Percentiles rank a stretch among this genome's conserved stretches.
Evolutionary conservation across 2,797 vertebrate genomes (phyloP).

Genomic region (Sciaenops ocellatus): DNA sequence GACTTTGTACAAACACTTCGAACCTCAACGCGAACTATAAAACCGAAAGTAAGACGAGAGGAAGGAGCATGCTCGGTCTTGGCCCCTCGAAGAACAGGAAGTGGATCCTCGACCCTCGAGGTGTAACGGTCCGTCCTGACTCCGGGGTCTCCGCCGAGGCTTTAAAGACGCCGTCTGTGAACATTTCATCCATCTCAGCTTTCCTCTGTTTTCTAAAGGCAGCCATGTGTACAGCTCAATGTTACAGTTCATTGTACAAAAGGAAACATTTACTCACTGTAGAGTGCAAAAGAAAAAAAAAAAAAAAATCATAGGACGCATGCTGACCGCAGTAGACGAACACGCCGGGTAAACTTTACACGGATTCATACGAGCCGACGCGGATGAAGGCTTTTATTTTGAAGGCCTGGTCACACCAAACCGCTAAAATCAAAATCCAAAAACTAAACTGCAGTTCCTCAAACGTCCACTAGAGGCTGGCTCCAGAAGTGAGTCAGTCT

Average conservation of each 20-base stretch:
- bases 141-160: conserved; percentile 5
- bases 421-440: no score
- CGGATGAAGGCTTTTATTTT: conserved; percentile 5
- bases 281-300: conserved; percentile 44
- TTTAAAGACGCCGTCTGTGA: conserved; percentile 28
- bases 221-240: conserved; percentile 65
- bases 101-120: conserved; percentile 33
- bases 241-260: conserved; percentile 63
- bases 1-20: conserved; percentile 55
- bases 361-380: conserved; percentile 32
- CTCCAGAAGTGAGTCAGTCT: no score
- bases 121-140: neutral
- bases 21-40: conserved; percentile 46
- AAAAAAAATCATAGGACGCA: conserved; percentile 69
- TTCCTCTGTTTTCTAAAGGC: conserved; percentile 49
- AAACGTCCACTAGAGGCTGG: no score
- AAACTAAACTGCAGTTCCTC: no score
- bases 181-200: conserved; percentile 30
- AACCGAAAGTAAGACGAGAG: conserved; percentile 12
- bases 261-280: conserved; percentile 65
- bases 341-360: conserved; percentile 58
- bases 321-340: conserved; percentile 78
- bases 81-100: conserved; percentile 51
- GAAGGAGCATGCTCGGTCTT: conserved; percentile 54
- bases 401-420: conserved; percentile 38